Base-by-base conservation (phyloP, 2,113 vertebrate species). In the Myrmecophaga tridactyla region DNA sequence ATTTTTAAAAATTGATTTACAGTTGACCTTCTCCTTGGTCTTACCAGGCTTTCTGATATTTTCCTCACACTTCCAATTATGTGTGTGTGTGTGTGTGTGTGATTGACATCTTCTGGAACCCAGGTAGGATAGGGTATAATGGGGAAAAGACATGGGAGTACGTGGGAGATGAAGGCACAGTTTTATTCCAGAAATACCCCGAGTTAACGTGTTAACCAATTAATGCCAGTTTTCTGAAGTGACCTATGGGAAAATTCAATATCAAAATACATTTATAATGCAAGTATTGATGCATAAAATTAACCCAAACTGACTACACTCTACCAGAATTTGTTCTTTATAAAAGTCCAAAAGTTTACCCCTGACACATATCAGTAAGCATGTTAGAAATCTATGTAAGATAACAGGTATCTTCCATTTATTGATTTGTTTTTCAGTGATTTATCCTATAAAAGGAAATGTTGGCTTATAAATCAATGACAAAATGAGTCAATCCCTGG, bases 171-270 rank as follows among this genome's bases (percentile, higher is more conserved):
- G 15, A 90, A 90, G 11, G 65, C 9, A 81, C 46, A 86, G 60
- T 63, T 87, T 56, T 63, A 69, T 67, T 91, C 39, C 25, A 77
- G 72, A 94, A 70, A 67, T 89, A 65, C 4, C 2, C 5, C 80
- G 41, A 75, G 25, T 43, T 78, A 83, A 62, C 80, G 60, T 78
- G 23, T 90, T 51, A 75, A 4, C 1, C 58, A 86, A 39, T 81
- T 81, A 76, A 56, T 84, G n/a, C 8, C 4, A 62, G 60, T 36
- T 67, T 95, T 96, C 29, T 86, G 87, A 94, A 76, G 39, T 60
- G 13, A 11, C 20, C 65, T 94, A 75, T 86, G 27, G 81, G 43
- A 70, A 94, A 93, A 89, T 69, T 93, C 63, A 69, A 6, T 90
- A 20, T 56, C 90, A 51, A 87, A 81, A 78, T 78, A 51, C 34